Evolutionary conservation across 2,888 invertebrate species (phyloP).

Genomic region (Unio pictorum): DNA sequence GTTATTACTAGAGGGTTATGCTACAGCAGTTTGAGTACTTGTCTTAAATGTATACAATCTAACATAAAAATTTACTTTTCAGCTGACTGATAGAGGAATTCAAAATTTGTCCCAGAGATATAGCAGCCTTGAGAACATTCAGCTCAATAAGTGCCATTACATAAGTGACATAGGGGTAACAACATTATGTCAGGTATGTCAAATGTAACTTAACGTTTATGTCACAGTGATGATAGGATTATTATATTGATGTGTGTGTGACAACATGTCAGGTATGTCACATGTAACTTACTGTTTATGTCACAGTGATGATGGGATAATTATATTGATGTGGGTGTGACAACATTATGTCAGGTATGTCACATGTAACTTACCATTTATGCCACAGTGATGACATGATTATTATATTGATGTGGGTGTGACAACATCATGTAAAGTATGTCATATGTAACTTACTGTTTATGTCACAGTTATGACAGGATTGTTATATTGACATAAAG

Average conservation of each 20-base stretch:
- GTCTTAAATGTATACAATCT: no score
- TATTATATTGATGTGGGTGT: conserved; percentile 1
- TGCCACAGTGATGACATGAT: no score
- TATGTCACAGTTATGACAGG: background rate
- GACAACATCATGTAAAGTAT: conserved; percentile 7
- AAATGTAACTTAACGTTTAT: background rate
- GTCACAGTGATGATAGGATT: background rate
- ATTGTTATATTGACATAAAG: no score
- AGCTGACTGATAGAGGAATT: conserved; percentile 18
- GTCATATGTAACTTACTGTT: background rate
- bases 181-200: conserved; percentile 10
- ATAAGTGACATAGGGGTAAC: conserved; percentile 10
- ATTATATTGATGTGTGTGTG: background rate
- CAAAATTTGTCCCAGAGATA: conserved; percentile 13
- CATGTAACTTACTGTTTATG: background rate
- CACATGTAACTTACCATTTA: no score
- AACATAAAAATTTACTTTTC: background rate
- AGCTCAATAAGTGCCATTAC: conserved; percentile 9
- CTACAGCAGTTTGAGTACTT: no score
- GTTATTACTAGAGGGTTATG: no score
- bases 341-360: no score
- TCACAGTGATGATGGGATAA: background rate
- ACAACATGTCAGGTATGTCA: conserved; percentile 7
- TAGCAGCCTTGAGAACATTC: conserved; percentile 11
- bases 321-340: no score